Base-by-base conservation (phyloP, 2,113 vertebrate genomes). In the Spilogale gracilis region DNA sequence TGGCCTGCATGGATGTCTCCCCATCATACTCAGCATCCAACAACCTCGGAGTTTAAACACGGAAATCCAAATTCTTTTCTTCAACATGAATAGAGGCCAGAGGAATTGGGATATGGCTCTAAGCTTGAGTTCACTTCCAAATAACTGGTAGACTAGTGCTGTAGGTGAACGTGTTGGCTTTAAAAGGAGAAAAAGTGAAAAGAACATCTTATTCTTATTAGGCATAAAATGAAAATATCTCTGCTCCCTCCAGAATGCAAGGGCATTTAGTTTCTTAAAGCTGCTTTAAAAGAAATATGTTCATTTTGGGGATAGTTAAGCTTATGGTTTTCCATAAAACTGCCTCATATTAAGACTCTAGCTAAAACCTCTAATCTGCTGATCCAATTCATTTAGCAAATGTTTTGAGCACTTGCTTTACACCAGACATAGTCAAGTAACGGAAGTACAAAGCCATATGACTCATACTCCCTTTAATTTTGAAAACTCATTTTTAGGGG, bases 281-380 rank as follows among this genome's bases (percentile, higher is more conserved):
- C 32, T 79, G 14, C 60, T 95, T 95, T 97, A 88, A 97, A 69
- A 95, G 87, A 96, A 94, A 92, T 97, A 78, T 73, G 9, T 80
- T 90, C 84, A 94, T 95, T 96, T 79, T 1, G 21, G 58, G 56
- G 69, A 81, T 84, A 82, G 14, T 95, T 95, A 95, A 92, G 58
- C 58, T 94, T 95, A 82, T 43, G 52, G n/a, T 21, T 97, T 94
- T 90, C 67, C n/a, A 81, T 87, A 95, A 95, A 97, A 88, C 9
- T 54, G 45, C 84, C 92, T 69, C 38, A 96, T 74, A 78, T 94
- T 90, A 90, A 69, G 50, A 80, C 20, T 90, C n/a, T 84, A 83
- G 45, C 69, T 97, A 94, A 87, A 95, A 92, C 58, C 18, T 48
- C 50, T 92, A 80, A 94, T 95, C 93, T 92, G 38, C 74, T 73